Conservation (phyloP, 2,797 vertebrate genomes). For the Mormyrops attenuatus region DNA sequence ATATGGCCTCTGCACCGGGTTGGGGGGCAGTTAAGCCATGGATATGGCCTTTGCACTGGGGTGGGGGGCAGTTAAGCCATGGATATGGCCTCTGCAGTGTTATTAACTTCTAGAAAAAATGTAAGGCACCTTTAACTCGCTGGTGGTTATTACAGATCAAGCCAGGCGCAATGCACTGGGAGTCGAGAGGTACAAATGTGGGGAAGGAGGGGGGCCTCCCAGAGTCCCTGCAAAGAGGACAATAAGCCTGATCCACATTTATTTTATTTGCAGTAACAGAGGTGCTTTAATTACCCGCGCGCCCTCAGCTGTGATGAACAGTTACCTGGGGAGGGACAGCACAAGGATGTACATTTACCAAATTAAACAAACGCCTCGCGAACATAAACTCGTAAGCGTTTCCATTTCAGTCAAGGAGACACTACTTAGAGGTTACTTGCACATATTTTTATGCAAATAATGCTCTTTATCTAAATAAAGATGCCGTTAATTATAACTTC, state of each 20-base stretch:
- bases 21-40: neutral
- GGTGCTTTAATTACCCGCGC: neutral
- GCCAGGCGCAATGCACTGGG: conserved; percentile 23
- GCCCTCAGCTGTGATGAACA: neutral
- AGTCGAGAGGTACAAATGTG: neutral
- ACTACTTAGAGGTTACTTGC: neutral
- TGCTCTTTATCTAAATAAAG: neutral
- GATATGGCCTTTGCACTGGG: neutral
- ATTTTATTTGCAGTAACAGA: conserved; percentile 5
- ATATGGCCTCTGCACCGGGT: too few species aligned
- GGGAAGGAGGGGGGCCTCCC: neutral
- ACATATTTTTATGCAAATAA: neutral
- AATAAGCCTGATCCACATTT: conserved; percentile 5
- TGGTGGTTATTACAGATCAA: neutral
- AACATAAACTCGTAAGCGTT: neutral
- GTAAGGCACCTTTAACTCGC: neutral
- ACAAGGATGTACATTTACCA: neutral
- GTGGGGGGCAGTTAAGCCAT: neutral
- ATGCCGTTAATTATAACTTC: neutral
- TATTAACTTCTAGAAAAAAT: neutral
- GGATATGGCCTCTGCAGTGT: neutral
- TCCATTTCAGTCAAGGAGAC: neutral
- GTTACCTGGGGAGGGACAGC: neutral
- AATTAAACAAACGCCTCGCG: neutral
- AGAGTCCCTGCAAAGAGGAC: conserved; percentile 17